These are phyloP conservation scores for Centropus bengalensis DNA, from an alignment of 2,113 vertebrate species.

Conservation along the genomic window DNA sequence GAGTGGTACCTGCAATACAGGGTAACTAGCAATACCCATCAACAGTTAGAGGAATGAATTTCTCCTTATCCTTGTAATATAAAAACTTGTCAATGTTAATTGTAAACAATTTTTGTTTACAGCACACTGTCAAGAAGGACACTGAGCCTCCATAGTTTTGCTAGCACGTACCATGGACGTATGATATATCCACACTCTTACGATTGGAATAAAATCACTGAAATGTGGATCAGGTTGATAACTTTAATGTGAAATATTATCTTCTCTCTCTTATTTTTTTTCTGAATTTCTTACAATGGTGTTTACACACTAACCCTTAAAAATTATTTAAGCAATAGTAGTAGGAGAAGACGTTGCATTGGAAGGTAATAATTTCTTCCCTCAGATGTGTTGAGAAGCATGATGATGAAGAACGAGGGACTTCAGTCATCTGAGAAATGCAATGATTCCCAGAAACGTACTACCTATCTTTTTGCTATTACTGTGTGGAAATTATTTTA, in stretches of 20 bases:
- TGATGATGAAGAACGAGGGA: slow-evolving; percentile 23
- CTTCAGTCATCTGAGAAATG: slow-evolving; percentile 46
- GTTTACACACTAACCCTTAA: slow-evolving; percentile 54
- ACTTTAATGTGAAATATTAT: slow-evolving; percentile 34
- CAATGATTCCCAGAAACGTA: slow-evolving; percentile 24
- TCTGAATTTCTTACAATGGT: slow-evolving; percentile 5
- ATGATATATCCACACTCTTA: background rate
- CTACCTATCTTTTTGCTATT: slow-evolving; percentile 21
- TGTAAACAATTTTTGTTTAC: background rate
- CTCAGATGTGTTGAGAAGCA: slow-evolving; percentile 43
- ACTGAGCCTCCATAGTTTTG: background rate
- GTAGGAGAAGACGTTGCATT: background rate
- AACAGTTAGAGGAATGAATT: background rate
- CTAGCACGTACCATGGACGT: background rate
- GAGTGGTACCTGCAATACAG: slow-evolving; percentile 28
- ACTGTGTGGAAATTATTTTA: slow-evolving; percentile 24
- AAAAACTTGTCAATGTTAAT: background rate
- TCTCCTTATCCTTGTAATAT: background rate
- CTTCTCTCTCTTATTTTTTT: background rate
- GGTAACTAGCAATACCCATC: slow-evolving; percentile 9
- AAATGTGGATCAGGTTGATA: slow-evolving; percentile 38
- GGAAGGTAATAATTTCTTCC: slow-evolving; percentile 60
- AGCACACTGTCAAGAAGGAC: background rate
- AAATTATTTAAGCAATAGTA: slow-evolving; percentile 48
- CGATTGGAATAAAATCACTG: slow-evolving; percentile 1